These are phyloP conservation scores for Drosophila gunungcola DNA, from an alignment of 1,140 invertebrate species.

Conservation along the genomic window DNA sequence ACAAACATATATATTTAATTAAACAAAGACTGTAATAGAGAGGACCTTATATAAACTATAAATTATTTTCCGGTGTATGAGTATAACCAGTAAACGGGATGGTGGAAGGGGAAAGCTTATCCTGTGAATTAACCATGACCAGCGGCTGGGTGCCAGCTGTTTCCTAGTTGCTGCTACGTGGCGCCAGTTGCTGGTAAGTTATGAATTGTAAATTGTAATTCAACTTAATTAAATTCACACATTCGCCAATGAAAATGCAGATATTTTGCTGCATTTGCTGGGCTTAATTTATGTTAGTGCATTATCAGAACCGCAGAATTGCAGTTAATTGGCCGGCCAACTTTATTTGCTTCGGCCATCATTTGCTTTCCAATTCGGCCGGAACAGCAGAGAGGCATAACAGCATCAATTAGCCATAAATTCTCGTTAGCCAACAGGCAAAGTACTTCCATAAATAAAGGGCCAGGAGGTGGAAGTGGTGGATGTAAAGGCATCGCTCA, in stretches of 20 bases:
- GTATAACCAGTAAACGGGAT: not conserved
- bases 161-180: slow-evolving; percentile 13
- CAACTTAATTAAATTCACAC: slow-evolving; percentile 54
- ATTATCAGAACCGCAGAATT: slow-evolving; percentile 18
- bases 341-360: slow-evolving; percentile 21
- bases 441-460: slow-evolving; percentile 52
- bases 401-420: slow-evolving; percentile 71
- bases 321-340: slow-evolving; percentile 27
- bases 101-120: slow-evolving; percentile 9
- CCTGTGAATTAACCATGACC: slow-evolving; percentile 69
- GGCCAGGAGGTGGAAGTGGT: not conserved
- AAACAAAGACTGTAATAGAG: too few species aligned
- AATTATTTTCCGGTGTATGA: not conserved
- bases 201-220: slow-evolving; percentile 67
- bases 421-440: slow-evolving; percentile 57
- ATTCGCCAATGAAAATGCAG: slow-evolving; percentile 28
- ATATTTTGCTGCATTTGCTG: slow-evolving; percentile 53
- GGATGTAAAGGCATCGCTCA: slow-evolving; percentile 44
- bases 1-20: too few species aligned
- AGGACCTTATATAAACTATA: too few species aligned
- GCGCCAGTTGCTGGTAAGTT: slow-evolving; percentile 25
- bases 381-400: slow-evolving; percentile 22
- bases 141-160: slow-evolving; percentile 23
- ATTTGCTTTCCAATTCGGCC: slow-evolving; percentile 29
- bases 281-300: slow-evolving; percentile 31